These are phyloP conservation scores for Delichon dasypus DNA, from an alignment of 2,797 vertebrate species.

Conservation along the genomic window DNA sequence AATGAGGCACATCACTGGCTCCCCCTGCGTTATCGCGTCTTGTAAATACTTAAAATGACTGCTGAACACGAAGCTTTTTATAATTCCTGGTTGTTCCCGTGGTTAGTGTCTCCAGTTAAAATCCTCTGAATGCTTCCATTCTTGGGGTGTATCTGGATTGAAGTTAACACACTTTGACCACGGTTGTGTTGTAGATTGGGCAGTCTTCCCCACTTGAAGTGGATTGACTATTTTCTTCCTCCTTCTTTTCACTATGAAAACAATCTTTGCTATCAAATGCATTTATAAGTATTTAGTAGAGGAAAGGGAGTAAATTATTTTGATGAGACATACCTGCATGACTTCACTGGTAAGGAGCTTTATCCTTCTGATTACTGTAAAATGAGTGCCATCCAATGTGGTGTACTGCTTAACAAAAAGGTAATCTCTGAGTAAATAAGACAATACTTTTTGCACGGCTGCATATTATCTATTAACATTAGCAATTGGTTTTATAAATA, in stretches of 20 bases:
- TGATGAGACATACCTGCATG: neutral
- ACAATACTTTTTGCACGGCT: neutral
- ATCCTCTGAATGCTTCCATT: neutral
- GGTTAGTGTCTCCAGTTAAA: neutral
- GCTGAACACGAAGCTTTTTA: neutral
- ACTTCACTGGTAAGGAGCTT: neutral
- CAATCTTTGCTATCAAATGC: neutral
- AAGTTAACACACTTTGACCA: neutral
- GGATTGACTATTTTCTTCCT: neutral
- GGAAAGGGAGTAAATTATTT: neutral
- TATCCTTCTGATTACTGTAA: neutral
- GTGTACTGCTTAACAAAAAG: neutral
- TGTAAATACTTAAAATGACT: neutral
- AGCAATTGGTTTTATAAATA: neutral
- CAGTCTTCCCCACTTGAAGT: neutral
- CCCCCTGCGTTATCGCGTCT: neutral
- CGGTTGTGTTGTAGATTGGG: neutral
- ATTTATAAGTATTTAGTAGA: neutral
- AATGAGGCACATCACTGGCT: neutral
- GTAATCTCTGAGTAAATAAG: fast-evolving
- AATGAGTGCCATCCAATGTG: neutral
- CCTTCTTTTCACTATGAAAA: neutral
- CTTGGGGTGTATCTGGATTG: neutral
- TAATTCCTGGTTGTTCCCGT: neutral
- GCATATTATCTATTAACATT: neutral